Conservation (phyloP, 1,140 invertebrate species). For the Pseudomyrmex sp. region DNA sequence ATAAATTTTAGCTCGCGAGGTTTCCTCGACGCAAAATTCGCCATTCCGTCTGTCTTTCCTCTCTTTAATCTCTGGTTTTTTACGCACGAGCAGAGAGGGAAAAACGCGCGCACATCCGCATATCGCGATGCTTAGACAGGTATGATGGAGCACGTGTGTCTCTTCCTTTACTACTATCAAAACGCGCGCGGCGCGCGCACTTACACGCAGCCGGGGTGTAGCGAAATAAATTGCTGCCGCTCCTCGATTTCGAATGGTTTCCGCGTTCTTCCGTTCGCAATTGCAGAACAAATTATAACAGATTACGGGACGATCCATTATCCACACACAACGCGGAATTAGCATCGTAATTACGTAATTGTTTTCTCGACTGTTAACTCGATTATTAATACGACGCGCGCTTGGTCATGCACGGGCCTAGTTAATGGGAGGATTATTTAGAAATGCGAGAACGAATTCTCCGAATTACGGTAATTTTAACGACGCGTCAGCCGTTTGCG, state of each 20-base stretch:
- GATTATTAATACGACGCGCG: slow-evolving; percentile 38
- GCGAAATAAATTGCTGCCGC: slow-evolving; percentile 53
- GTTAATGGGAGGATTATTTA: slow-evolving; percentile 24
- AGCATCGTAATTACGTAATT: not conserved
- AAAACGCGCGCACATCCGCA: slow-evolving; percentile 25
- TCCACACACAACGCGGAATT: not conserved
- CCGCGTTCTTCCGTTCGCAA: not conserved
- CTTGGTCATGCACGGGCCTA: not conserved
- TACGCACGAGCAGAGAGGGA: not conserved
- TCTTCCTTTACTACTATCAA: slow-evolving; percentile 52
- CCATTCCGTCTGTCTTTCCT: not conserved
- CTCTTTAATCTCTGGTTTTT: slow-evolving; percentile 16
- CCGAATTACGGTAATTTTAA: no score
- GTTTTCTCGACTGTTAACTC: slow-evolving; percentile 20
- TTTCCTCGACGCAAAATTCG: slow-evolving; percentile 33
- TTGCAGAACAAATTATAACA: slow-evolving; percentile 44
- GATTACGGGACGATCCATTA: slow-evolving; percentile 40
- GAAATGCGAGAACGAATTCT: not conserved
- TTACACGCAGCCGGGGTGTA: slow-evolving; percentile 4
- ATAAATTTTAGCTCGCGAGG: slow-evolving; percentile 38
- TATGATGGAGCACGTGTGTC: slow-evolving; percentile 58
- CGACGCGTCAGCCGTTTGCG: no score
- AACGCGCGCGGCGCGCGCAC: slow-evolving; percentile 23
- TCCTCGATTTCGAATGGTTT: slow-evolving; percentile 36
- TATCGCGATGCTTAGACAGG: slow-evolving; percentile 48